phyloP scores from a whole-genome alignment of 1,140 invertebrate species.

The Aplysia californica region DNA sequence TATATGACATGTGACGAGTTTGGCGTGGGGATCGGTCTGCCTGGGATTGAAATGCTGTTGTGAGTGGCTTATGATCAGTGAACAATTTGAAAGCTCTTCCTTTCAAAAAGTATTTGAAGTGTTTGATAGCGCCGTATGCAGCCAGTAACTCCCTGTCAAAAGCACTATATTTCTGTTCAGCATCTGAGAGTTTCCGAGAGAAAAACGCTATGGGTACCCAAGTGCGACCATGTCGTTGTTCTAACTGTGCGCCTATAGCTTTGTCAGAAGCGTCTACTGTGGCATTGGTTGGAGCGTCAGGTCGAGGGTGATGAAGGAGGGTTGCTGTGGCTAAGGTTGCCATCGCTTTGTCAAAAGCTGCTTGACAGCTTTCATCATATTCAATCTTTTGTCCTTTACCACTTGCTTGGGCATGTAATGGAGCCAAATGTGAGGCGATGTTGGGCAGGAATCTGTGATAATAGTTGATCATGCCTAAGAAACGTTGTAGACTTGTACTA shows the following conservation, averaged over 20 bases:
- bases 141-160: neutral
- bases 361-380: no score
- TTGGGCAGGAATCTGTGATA: constrained; percentile 59
- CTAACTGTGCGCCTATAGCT: constrained; percentile 2
- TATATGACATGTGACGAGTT: neutral
- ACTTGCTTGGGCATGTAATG: constrained; percentile 15
- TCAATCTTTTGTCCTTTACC: no score
- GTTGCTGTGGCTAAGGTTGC: no score
- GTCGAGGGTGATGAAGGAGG: constrained; percentile 8
- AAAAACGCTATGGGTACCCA: constrained; percentile 18
- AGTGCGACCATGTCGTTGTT: neutral
- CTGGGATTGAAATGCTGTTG: neutral
- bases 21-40: neutral
- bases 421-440: constrained; percentile 35
- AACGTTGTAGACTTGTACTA: no score
- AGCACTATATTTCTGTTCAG: constrained; percentile 7
- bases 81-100: no score
- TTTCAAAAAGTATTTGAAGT: no score
- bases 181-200: neutral
- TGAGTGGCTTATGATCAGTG: neutral
- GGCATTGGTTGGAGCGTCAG: neutral
- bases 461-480: constrained; percentile 64
- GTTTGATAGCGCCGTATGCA: neutral
- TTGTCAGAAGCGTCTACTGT: constrained; percentile 4
- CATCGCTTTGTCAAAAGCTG: constrained; percentile 15